Percentiles rank a stretch among this genome's conserved stretches.
Conservation (phyloP, 2,113 vertebrate genomes). For the Blennius ocellaris region DNA sequence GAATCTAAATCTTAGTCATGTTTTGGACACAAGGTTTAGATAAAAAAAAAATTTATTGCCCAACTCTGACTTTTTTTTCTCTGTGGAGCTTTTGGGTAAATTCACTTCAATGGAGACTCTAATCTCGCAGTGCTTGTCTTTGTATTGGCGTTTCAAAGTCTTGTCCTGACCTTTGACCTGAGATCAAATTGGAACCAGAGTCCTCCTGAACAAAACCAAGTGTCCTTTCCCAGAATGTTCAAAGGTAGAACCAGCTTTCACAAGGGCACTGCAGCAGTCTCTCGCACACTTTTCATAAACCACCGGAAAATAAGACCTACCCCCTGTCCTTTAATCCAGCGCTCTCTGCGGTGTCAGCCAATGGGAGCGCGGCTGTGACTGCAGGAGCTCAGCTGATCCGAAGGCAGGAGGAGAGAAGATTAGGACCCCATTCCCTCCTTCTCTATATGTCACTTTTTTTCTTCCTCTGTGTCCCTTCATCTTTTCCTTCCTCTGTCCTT, state of each 20-base stretch:
- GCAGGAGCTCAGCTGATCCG: slow-evolving; percentile 55
- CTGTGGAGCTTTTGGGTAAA: too few relatives aligned
- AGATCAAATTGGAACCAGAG: background rate
- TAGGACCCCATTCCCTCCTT: slow-evolving; percentile 63
- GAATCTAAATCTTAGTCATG: too few relatives aligned
- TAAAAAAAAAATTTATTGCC: too few relatives aligned
- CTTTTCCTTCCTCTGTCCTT: slow-evolving; percentile 24
- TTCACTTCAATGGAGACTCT: too few relatives aligned
- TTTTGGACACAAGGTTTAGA: too few relatives aligned
- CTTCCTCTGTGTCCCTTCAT: slow-evolving; percentile 44
- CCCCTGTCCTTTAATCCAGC: slow-evolving; percentile 56
- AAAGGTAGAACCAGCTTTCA: slow-evolving; percentile 17
- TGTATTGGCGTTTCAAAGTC: background rate
- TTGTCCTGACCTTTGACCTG: background rate
- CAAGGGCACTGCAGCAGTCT: slow-evolving; percentile 21
- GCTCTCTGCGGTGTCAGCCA: slow-evolving; percentile 41
- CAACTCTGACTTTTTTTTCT: too few relatives aligned
- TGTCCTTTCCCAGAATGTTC: slow-evolving; percentile 3
- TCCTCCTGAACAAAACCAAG: background rate
- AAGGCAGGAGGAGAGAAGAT: slow-evolving; percentile 67
- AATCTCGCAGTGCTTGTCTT: too few relatives aligned
- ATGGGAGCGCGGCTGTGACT: slow-evolving; percentile 46
- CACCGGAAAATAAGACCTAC: slow-evolving; percentile 38
- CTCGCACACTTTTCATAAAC: slow-evolving; percentile 3
- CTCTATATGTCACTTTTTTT: slow-evolving; percentile 43